Base-by-base conservation (phyloP, 2,113 vertebrate species). In the Mastomys coucha region DNA sequence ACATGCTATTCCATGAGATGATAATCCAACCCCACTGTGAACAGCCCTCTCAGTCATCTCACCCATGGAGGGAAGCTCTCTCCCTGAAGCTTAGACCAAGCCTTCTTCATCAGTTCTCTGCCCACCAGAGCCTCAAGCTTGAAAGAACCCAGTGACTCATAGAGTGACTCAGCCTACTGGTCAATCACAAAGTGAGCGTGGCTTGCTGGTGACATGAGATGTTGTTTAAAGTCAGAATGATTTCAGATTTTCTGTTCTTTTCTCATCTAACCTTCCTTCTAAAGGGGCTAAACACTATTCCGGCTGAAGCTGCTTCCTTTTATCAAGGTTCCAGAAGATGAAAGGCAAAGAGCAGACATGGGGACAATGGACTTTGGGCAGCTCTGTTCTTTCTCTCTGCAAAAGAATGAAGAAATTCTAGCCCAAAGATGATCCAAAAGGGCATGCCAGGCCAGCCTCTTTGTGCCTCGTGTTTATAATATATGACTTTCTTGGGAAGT, bases 221-320 rank as follows among this genome's bases (percentile, higher is more conserved):
- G 49, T 82, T 92, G 53, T 95, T 97, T 94, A 89, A 96, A 96
- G 94, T 96, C 60, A 78, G 63, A 87, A 88, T 77, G 58, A 36
- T 96, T 97, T 96, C 91, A 73, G 93, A 85, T 89, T 92, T 75
- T 65, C 88, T 89, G 72, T 82, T 89, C 65, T 63, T 91, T 92
- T 91, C 94, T 85, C 63, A 53, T 93, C 78, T 94, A 73, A 86
- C 39, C 77, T 95, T 95, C 56, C 81, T 92, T 88, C 81, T 73
- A 96, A 94, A 94, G 53, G 20, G 60, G 49, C 85, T 89, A 58
- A 91, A 58, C 65, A 58, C 91, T 96, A 78, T 94, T 93, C 91
- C 75, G 63, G 91, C 51, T 87, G 86, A 91, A 95, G 89, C 33
- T 1, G 13, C 33, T 96, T 63, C 89, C 56, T 97, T 96, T 96